Conservation (phyloP, 2,113 vertebrate species). For the Strix uralensis region DNA sequence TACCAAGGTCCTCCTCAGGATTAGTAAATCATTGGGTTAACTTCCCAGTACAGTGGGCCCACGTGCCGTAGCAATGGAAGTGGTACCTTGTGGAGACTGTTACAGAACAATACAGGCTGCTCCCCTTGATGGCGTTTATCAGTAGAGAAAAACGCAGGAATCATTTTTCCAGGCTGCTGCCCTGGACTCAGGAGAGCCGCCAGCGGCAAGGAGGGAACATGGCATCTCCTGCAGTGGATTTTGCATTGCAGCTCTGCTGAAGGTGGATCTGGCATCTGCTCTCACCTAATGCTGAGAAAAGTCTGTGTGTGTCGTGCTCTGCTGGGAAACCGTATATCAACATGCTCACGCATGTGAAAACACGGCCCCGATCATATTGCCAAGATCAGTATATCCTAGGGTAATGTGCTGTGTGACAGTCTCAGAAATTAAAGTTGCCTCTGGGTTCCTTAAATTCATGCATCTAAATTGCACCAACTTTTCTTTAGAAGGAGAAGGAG, state of each 20-base stretch:
- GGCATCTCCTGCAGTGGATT: background rate
- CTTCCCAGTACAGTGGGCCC: background rate
- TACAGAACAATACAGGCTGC: background rate
- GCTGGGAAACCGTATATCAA: background rate
- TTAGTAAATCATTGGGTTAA: fast-evolving
- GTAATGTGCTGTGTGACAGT: constrained; percentile 17
- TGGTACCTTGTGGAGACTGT: fast-evolving
- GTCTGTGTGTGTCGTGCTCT: background rate
- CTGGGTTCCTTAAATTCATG: constrained; percentile 14
- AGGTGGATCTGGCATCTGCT: background rate
- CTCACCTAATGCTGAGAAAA: background rate
- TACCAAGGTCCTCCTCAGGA: background rate
- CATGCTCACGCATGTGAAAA: background rate
- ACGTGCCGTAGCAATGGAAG: fast-evolving
- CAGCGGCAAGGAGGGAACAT: background rate
- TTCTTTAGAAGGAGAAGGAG: constrained; percentile 2
- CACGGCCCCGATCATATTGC: background rate
- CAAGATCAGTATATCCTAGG: background rate
- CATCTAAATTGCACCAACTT: constrained; percentile 24
- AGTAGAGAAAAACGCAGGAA: background rate
- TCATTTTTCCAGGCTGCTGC: background rate
- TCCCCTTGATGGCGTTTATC: background rate
- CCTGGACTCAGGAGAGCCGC: background rate
- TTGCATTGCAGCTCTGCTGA: background rate
- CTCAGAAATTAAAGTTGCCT: constrained; percentile 29